Base-by-base conservation (phyloP, 2,888 invertebrate species). In the Pherbina coryleti region DNA sequence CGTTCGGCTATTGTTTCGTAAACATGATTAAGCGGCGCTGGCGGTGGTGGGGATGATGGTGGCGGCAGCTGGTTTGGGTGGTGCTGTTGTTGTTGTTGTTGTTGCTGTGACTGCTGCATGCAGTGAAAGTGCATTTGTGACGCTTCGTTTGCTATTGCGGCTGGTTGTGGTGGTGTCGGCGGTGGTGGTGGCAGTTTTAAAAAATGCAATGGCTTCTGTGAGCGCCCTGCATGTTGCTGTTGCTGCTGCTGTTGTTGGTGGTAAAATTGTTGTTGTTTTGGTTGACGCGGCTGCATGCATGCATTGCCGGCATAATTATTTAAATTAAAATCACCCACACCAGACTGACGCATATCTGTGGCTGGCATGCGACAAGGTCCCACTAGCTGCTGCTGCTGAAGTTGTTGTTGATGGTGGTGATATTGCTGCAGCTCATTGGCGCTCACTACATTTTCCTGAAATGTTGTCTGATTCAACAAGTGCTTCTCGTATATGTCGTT, bases 401-500 rank as follows among this genome's bases (percentile, higher is more conserved):
- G 74, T 60, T 74, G 78, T 44, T 73, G 70, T 22, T 76, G 67
- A 11, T 69, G 70, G 14, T 67, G 75, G 14, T 67, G 57, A 17
- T 78, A 75, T 22, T 77, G 78, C 19, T 78, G 76, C 31, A 77
- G 78, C 22, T 78, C 77, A 5, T 49, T 78, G 9, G 71, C 81
- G 7, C 37, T 67, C 37, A 44, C n/a, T 2, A 22, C 25, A 51
- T 22, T 67, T 55, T 81, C 81, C 51, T 84, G 84, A 76, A 87
- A 87, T 67, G 85, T 87, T 49, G 87, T 87, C 70, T 87, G 86
- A 78, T 79, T 87, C 84, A 87, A 84, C 84, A 87, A 85, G 84
- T 87, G 86, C 80, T 86, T 86, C 79, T 87, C 86, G 82, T 87
- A 87, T 79, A 87, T 87, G 81, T 86, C 87, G 73, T 86, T 84